These are phyloP conservation scores for Prorops nasuta DNA, from an alignment of 1,140 invertebrate species.

Conservation along the genomic window DNA sequence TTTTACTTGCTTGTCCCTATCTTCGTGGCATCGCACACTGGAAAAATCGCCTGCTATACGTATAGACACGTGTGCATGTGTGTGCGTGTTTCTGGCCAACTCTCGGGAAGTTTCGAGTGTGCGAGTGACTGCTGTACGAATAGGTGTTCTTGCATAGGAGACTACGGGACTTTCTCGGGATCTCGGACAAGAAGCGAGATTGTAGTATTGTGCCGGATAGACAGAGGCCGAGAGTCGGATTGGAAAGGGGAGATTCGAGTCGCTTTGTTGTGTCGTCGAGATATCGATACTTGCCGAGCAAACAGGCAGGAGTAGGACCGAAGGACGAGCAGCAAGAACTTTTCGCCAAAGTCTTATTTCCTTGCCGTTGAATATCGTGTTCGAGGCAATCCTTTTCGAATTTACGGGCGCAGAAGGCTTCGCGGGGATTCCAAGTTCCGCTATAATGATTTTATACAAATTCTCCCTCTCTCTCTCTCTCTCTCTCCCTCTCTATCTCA, in stretches of 20 bases:
- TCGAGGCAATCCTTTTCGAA: conserved; percentile 10
- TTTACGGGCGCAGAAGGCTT: conserved; percentile 8
- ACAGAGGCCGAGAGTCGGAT: neutral
- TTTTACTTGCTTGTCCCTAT: conserved; percentile 26
- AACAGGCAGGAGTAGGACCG: conserved; percentile 12
- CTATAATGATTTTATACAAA: conserved; percentile 27
- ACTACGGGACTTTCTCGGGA: too few relatives aligned
- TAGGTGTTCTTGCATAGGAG: too few relatives aligned
- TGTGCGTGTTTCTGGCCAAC: too few relatives aligned
- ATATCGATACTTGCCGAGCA: conserved; percentile 20
- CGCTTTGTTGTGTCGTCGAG: conserved; percentile 23
- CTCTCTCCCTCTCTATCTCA: too few relatives aligned
- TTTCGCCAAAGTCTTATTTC: conserved; percentile 8
- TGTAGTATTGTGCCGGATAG: too few relatives aligned
- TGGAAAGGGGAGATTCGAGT: conserved; percentile 6
- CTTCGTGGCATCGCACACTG: too few relatives aligned
- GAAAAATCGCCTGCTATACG: too few relatives aligned
- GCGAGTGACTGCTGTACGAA: too few relatives aligned
- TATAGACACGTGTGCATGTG: too few relatives aligned
- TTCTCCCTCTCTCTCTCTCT: too few relatives aligned
- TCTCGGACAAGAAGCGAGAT: too few relatives aligned
- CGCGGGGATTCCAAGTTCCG: conserved; percentile 19
- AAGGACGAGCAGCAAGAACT: conserved; percentile 21
- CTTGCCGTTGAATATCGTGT: conserved; percentile 3
- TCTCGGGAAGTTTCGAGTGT: too few relatives aligned